These are phyloP conservation scores for Drosophila mettleri DNA, from an alignment of 2,888 invertebrate species.

Conservation along the genomic window DNA sequence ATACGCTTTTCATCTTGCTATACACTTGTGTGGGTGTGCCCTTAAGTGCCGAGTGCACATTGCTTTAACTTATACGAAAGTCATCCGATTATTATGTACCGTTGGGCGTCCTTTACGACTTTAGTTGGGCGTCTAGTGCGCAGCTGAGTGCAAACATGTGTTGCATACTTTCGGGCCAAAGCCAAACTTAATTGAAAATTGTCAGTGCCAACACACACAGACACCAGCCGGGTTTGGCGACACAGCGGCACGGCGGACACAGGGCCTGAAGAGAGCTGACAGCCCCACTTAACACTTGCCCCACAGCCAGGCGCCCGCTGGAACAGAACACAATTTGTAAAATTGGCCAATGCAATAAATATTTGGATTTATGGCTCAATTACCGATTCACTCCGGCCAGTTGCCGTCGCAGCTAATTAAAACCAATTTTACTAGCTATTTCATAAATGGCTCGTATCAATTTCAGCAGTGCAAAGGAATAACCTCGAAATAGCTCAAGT, in stretches of 20 bases:
- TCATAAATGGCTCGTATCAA: constrained; percentile 10
- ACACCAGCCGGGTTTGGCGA: no score
- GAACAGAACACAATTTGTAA: constrained; percentile 39
- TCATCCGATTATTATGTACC: constrained; percentile 70
- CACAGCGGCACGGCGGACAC: not conserved
- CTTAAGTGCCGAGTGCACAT: constrained; percentile 68
- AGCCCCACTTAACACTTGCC: constrained; percentile 20
- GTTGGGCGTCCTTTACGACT: constrained; percentile 41
- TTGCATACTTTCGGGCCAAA: constrained; percentile 35
- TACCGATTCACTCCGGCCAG: constrained; percentile 27
- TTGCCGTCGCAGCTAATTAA: constrained; percentile 28
- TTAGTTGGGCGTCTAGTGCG: constrained; percentile 31
- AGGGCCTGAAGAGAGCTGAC: not conserved
- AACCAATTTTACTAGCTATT: constrained; percentile 58
- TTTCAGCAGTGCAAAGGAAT: not conserved
- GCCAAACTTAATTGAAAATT: constrained; percentile 64
- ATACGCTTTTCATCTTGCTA: constrained; percentile 67
- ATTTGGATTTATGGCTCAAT: constrained; percentile 67
- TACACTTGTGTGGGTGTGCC: constrained; percentile 8
- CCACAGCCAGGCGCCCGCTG: not conserved
- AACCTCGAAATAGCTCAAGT: not conserved
- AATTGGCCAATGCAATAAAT: constrained; percentile 63
- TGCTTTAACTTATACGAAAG: constrained; percentile 61
- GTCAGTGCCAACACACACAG: constrained; percentile 21
- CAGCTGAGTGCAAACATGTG: constrained; percentile 65